Evolutionary conservation across 1,140 invertebrate species (phyloP).

Genomic region (Trachelipus rathkii): DNA sequence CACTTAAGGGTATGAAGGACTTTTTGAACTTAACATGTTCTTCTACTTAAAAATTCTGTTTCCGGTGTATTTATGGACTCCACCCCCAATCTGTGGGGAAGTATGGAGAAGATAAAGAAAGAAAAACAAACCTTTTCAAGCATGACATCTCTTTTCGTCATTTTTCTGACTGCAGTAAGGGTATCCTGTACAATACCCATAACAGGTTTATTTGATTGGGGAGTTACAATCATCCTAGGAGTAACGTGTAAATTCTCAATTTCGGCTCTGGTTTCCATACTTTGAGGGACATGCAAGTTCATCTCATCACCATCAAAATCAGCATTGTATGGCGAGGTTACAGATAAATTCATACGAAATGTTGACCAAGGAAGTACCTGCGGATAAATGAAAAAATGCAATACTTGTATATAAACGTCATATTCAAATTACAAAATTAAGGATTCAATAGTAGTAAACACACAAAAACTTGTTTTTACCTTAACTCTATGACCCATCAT

Average conservation of each 20-base stretch:
- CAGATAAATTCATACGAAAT: slow-evolving; percentile 91
- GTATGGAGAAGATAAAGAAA: too few species aligned
- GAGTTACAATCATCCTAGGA: slow-evolving; percentile 94
- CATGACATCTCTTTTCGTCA: slow-evolving; percentile 99
- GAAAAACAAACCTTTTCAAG: slow-evolving; percentile 79
- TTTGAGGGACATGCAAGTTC: slow-evolving; percentile 99
- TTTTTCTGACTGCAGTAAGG: slow-evolving; percentile 95
- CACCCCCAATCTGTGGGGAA: too few species aligned
- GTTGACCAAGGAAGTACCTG: slow-evolving; percentile 91
- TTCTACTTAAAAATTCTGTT: too few species aligned
- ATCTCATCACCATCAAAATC: slow-evolving; percentile 99
- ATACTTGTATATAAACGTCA: too few species aligned
- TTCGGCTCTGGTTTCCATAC: slow-evolving; percentile 97
- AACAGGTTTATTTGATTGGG: slow-evolving; percentile 87
- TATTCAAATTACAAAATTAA: too few species aligned
- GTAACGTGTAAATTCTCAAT: slow-evolving; percentile 97
- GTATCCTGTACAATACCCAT: slow-evolving; percentile 99
- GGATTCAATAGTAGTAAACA: too few species aligned
- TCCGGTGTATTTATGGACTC: too few species aligned
- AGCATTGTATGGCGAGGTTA: slow-evolving; percentile 98
- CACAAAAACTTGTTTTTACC: slow-evolving; percentile 50
- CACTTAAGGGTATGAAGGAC: too few species aligned
- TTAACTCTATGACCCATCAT: slow-evolving; percentile 99
- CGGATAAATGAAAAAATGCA: not conserved
- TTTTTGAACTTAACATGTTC: too few species aligned